Base-by-base conservation (phyloP, 2,113 vertebrate genomes). In the Rhynchopsitta pachyrhyncha region DNA sequence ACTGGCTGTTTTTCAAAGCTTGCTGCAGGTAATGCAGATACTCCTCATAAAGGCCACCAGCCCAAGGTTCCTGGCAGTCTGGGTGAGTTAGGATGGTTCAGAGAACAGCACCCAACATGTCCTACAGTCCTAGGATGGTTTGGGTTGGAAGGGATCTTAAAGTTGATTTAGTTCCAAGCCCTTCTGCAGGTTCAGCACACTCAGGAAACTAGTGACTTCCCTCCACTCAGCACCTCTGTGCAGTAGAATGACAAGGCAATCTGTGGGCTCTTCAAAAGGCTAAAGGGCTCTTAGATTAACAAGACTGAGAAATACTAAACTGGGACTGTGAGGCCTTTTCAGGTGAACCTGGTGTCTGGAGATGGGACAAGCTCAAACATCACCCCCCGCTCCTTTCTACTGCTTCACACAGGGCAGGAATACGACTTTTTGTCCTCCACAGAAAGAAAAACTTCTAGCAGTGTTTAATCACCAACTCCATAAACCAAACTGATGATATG, bases 401-500 rank as follows among this genome's bases (percentile, higher is more conserved):
- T 66, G 67, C 71, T 55, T 47, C 79, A 66, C n/a, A 62, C 46
- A 66, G 63, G 44, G 53, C 85, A 93, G 82, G 33, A 76, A 31
- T 1, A 55, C 1, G 1, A 28, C 8, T 82, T 35, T 8, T 11
- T 29, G 16, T 41, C 63, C 35, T 68, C 46, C 41, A 76, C 8
- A 39, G 55, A 68, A 73, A 6, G 4, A 23, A 68, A 24, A 68
- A 4, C 22, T 50, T 49, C 4, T 12, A 70, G 55, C 53, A n/a
- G 44, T 2, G 4, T 42, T 24, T 44, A 69, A 3, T 29, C 46
- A 91, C 33, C 42, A 80, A 66, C 66, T 37, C 75, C 17, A 67
- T 50, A 76, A 73, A 91, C 27, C 1, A 5, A 82, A 35, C 29
- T 3, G 49, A 52, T 33, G 31, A 39, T 15, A 79, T 0, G 0